These are phyloP conservation scores for Dipodomys stephensi DNA, from an alignment of 2,113 vertebrate species.

Conservation along the genomic window DNA sequence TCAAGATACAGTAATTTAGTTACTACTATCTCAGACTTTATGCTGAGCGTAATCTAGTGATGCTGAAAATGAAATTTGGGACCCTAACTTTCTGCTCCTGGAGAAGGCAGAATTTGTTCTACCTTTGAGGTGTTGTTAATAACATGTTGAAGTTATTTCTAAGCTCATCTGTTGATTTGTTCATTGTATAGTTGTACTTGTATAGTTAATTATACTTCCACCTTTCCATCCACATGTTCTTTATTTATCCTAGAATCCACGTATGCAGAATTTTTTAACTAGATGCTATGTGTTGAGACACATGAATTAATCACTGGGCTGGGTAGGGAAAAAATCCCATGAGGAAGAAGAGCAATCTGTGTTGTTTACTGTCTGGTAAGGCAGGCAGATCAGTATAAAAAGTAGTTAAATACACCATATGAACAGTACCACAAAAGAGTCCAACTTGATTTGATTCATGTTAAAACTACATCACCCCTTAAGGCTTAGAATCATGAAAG, in stretches of 20 bases:
- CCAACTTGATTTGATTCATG: neutral
- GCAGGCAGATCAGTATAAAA: neutral
- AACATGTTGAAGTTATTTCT: constrained; percentile 1
- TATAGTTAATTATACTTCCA: neutral
- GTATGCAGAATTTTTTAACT: constrained; percentile 17
- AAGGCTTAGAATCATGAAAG: neutral
- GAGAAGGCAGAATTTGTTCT: constrained; percentile 39
- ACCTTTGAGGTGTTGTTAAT: constrained; percentile 46
- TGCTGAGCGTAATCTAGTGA: neutral
- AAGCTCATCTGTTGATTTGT: neutral
- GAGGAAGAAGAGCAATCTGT: constrained; percentile 10
- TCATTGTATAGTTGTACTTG: constrained; percentile 21
- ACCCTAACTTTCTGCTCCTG: neutral
- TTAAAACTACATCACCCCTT: constrained; percentile 14
- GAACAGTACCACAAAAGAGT: neutral
- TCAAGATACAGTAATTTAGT: constrained; percentile 52
- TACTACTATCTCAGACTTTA: constrained; percentile 50
- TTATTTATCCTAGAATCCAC: neutral
- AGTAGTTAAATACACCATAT: neutral
- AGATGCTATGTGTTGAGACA: neutral
- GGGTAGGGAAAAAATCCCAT: neutral
- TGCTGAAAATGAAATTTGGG: constrained; percentile 41
- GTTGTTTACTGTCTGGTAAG: neutral
- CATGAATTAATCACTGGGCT: neutral
- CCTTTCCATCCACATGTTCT: neutral